Conservation (phyloP, 2,888 invertebrate genomes). For the Macroteleia sp. region DNA sequence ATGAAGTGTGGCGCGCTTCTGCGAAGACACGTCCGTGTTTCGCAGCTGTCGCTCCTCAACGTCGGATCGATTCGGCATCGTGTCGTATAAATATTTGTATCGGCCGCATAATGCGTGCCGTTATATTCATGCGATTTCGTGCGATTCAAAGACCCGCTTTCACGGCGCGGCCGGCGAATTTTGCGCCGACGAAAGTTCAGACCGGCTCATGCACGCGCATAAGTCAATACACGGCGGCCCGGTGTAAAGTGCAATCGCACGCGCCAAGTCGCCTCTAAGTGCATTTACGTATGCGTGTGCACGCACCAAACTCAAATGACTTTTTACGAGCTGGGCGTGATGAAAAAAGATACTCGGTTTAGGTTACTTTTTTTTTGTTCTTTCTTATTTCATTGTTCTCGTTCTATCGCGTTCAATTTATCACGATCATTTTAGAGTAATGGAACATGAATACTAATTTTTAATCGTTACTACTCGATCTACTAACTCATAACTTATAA, state of each 20-base stretch:
- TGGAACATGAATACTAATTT: too few relatives aligned
- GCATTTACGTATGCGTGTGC: constrained; percentile 30
- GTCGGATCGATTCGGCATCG: constrained; percentile 37
- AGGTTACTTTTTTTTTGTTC: too few relatives aligned
- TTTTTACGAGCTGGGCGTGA: constrained; percentile 24
- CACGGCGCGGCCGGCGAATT: constrained; percentile 15
- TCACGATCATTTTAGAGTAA: too few relatives aligned
- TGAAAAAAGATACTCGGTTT: too few relatives aligned
- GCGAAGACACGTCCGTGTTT: constrained; percentile 31
- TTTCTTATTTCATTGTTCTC: too few relatives aligned
- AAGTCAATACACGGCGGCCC: constrained; percentile 19
- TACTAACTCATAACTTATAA: too few relatives aligned
- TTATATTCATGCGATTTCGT: constrained; percentile 40
- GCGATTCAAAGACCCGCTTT: constrained; percentile 20
- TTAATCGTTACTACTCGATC: too few relatives aligned
- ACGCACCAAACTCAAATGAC: constrained; percentile 15
- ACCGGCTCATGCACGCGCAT: constrained; percentile 35
- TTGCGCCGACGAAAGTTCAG: too few relatives aligned
- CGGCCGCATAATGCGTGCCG: constrained; percentile 34
- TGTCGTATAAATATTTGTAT: constrained; percentile 52
- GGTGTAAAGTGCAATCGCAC: constrained; percentile 36
- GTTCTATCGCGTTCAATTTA: too few relatives aligned
- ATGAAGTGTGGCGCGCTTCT: constrained; percentile 53
- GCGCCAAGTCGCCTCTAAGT: constrained; percentile 32
- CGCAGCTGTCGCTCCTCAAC: constrained; percentile 43